Base-by-base conservation (phyloP, 2,888 invertebrate species). In the Microctonus brassicae region DNA sequence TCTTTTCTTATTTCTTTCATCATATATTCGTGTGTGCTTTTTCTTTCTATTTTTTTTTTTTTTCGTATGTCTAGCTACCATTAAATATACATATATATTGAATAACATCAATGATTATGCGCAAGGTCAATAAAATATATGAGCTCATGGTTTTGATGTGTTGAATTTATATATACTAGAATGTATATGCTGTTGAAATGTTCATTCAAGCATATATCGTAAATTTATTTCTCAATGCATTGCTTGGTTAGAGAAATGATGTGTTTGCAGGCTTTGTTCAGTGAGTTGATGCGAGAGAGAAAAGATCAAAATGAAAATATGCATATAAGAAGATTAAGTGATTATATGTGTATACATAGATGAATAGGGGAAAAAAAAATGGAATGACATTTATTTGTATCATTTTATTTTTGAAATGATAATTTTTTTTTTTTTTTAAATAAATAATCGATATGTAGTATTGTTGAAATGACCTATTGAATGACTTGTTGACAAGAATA, bases 111-210 rank as follows among this genome's bases (percentile, higher is more conserved):
- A 69, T 63, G 72, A 77, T 77, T 77, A 77, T 74, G 69, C 73
- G 67, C 77, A 73, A 77, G 77, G 77, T 77, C 76, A 76, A 77
- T 76, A 76, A 76, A 76, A 74, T 64, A 11, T 39, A 47, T n/a
- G n/a, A n/a, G n/a, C n/a, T n/a, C n/a, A n/a, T 66, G 20, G 34
- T 11, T 10, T 65, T 34, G 47, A 39, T 58, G 36, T 66, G 20
- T 33, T 63, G 2, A 62, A 53, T n/a, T n/a, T n/a, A n/a, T n/a
- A 33, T 42, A 69, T 57, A 62, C 17, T 13, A 22, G 26, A 67
- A 39, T 17, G 52, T 55, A 17, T 47, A 1, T n/a, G n/a, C 58
- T 63, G 57, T 58, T 34, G 34, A 57, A 47, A 11, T 64, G 60
- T 63, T 62, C 68, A 73, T 73, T 63, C 53, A 71, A 22, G 17